Base-by-base conservation (phyloP, 2,113 vertebrate genomes). In the Raja brachyura region DNA sequence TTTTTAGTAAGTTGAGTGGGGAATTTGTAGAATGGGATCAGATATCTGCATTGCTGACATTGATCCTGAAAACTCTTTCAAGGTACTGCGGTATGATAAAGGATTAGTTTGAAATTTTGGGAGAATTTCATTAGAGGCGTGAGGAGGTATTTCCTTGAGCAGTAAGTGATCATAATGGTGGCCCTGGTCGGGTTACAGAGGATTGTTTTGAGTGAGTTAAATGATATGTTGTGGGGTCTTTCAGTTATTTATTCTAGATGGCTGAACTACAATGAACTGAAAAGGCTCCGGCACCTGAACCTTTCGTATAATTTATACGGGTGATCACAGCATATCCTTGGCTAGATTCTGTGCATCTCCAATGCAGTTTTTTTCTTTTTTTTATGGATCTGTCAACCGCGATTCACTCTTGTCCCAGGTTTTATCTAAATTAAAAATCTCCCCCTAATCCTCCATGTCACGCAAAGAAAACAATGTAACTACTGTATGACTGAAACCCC, bases 371-470 rank as follows among this genome's bases (percentile, higher is more conserved):
- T 16, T 63, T 63, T 88, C 39, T 54, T 85, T 48, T 28, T 59
- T 11, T 48, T 48, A 48, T 63, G 28, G 83, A 13, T 63, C 59
- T 63, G n/a, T 63, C 83, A 88, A 31, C 59, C 14, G 16, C 63
- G 28, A 59, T 88, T 88, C 83, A 63, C n/a, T 88, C 28, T 7
- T n/a, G n/a, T 63, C 59, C n/a, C n/a, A 88, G 59, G 14, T 63
- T 48, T n/a, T 63, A 88, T 63, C 83, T 88, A 88, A 88, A 88
- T 66, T 88, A 88, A 63, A 88, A 63, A 31, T 63, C 83, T 63
- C 83, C 61, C 39, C 54, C 83, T 63, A 63, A 63, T 63, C 61
- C n/a, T 88, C 59, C 28, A n/a, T n/a, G 14, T 88, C 83, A 88
- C 31, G 31, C 13, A 63, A 88, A 31, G 3, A 63, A 61, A n/a